These are phyloP conservation scores for Paralichthys olivaceus DNA, from an alignment of 2,113 vertebrate genomes.

Conservation along the genomic window DNA sequence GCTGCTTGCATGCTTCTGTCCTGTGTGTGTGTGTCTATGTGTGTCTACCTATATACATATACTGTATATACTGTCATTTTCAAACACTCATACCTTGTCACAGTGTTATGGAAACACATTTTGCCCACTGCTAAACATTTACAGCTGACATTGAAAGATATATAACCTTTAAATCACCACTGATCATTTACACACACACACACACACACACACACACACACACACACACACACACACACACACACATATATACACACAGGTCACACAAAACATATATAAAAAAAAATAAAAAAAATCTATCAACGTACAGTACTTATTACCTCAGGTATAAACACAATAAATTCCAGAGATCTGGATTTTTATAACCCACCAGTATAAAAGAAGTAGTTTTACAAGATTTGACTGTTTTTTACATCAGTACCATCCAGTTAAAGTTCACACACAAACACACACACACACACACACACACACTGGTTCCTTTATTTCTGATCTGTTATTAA, in stretches of 20 bases:
- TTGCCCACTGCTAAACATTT: slow-evolving; percentile 61
- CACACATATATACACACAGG: not conserved
- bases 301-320: slow-evolving; percentile 1
- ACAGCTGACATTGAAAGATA: slow-evolving; percentile 36
- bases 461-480: not conserved
- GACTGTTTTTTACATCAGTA: slow-evolving; percentile 45
- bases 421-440: slow-evolving; percentile 13
- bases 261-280: slow-evolving; percentile 21
- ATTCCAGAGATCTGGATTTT: slow-evolving; percentile 34
- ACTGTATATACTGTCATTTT: slow-evolving; percentile 28
- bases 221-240: slow-evolving; percentile 20
- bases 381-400: slow-evolving; percentile 38
- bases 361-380: slow-evolving; percentile 20
- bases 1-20: slow-evolving; percentile 71
- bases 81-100: slow-evolving; percentile 54
- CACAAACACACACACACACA: not conserved
- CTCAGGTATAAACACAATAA: slow-evolving; percentile 17
- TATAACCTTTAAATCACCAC: slow-evolving; percentile 41
- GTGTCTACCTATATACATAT: not conserved
- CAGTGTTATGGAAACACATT: slow-evolving; percentile 60
- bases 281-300: not conserved
- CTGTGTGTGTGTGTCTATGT: not conserved
- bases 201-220: slow-evolving; percentile 3
- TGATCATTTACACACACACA: slow-evolving; percentile 44
- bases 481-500: not conserved